phyloP scores from a whole-genome alignment of 2,797 vertebrate genomes.

The Danio tinwini region DNA sequence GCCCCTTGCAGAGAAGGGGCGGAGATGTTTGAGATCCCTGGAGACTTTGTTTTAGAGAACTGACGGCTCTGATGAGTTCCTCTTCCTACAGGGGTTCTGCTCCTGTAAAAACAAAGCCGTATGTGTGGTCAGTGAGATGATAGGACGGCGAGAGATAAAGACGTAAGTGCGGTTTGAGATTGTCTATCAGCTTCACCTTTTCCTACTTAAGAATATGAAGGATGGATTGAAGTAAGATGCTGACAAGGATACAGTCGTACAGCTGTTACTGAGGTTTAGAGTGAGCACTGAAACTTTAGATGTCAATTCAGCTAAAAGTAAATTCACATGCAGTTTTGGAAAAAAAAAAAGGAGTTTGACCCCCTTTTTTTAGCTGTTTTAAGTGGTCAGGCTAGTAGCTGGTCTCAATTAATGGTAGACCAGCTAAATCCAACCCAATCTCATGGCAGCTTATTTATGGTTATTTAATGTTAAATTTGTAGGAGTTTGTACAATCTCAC shows the following conservation, averaged over 20 bases:
- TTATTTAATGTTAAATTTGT: no score
- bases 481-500: no score
- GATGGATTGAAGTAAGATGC: not conserved
- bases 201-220: conserved; percentile 27
- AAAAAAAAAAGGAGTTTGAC: no score
- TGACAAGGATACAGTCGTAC: conserved; percentile 1
- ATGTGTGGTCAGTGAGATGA: conserved; percentile 24
- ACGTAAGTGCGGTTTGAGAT: conserved; percentile 22
- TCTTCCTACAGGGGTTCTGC: conserved; percentile 15
- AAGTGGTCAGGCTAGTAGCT: no score
- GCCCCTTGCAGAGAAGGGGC: not conserved
- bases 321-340: not conserved
- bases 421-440: no score
- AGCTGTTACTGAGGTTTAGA: conserved; percentile 30
- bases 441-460: no score
- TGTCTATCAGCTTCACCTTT: conserved; percentile 11
- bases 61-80: conserved; percentile 22
- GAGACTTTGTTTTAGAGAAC: conserved; percentile 14
- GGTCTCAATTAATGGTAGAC: no score
- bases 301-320: conserved; percentile 17
- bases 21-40: conserved; percentile 5
- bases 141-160: conserved; percentile 16
- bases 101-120: conserved; percentile 40
- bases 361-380: no score
- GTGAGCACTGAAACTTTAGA: conserved; percentile 13